Evolutionary conservation across 30 jellyfish, hydroid and myxozoan species (phyloP), one percentile per base, ranked within the genome.

Genomic region (Phacellophora camtschatica): DNA sequence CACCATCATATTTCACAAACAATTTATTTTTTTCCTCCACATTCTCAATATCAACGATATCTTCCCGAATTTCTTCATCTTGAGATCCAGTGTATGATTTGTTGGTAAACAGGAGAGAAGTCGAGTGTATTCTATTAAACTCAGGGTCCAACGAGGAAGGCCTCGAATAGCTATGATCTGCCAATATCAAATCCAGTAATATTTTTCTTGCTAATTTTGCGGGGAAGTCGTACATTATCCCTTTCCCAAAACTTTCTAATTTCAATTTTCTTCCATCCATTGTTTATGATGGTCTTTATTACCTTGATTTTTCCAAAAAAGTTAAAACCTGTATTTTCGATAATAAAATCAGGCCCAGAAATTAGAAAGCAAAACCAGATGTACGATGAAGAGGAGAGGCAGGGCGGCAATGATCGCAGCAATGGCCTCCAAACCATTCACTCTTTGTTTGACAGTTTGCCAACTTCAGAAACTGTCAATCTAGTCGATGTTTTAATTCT

Each of bases 61-160:
- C 73, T 59, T 33, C 80, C 16, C 55, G 73, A 25, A 11, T 30
- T 1, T 27, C 70, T 15, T 53, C 61, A 28, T n/a, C 63, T 18
- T 64, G 81, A 3, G 29, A 36, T 51, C 48, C 27, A 24, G 20
- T 63, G 16, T 50, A 46, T 20, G 51, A 61, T 19, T 62, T 57
- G 29, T 51, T 87, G 12, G 81, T 18, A 41, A 87, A 87, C 22
- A 59, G 73, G 36, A 87, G 41, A 18, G 33, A 43, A 1, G 96
- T 84, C 9, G 88, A 67, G 34, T 76, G 92, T 6, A 48, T 87
- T 37, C 96, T 30, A 69, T 87, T 87, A 73, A 76, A 75, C 62
- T 87, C 96, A 22, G 96, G 96, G 79, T 87, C 92, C 65, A 77
- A 22, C 16, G 85, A 65, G 16, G 77, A 76, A n/a, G 91, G 92